Evolutionary conservation across 2,888 invertebrate genomes (phyloP).

Genomic region (Phyto melanocephala): DNA sequence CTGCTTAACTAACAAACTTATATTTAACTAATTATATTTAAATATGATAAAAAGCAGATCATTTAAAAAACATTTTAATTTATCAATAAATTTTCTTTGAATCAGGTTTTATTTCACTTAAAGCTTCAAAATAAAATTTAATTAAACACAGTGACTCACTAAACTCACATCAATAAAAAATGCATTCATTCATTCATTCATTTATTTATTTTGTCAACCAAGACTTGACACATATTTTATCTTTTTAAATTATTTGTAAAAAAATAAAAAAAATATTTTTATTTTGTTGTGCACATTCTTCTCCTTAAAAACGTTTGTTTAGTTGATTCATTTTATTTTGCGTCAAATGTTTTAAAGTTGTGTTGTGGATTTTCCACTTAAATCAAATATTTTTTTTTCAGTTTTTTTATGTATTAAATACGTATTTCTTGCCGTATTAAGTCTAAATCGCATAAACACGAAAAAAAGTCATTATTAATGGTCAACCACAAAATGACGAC

Average conservation of each 20-base stretch:
- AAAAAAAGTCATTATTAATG: slow-evolving; percentile 6
- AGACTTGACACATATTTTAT: slow-evolving; percentile 51
- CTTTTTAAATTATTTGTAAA: neutral
- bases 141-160: slow-evolving; percentile 34
- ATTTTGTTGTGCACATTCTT: slow-evolving; percentile 1
- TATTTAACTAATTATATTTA: neutral
- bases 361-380: slow-evolving; percentile 50
- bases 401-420: neutral
- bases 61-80: neutral
- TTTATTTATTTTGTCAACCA: slow-evolving; percentile 10
- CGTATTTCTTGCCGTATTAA: slow-evolving; percentile 6
- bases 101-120: neutral
- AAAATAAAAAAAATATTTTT: neutral
- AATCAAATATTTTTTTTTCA: neutral
- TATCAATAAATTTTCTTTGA: neutral
- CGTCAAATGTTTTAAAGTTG: slow-evolving; percentile 14
- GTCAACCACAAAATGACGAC: slow-evolving; percentile 33
- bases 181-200: slow-evolving; percentile 23
- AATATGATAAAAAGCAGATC: neutral
- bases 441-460: neutral
- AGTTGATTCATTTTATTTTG: slow-evolving; percentile 2
- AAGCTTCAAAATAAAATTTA: neutral
- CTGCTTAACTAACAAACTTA: no score
- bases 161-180: neutral
- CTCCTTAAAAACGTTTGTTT: slow-evolving; percentile 31